Conservation (phyloP, 2,113 vertebrate species). For the Syngnathus scovelli region DNA sequence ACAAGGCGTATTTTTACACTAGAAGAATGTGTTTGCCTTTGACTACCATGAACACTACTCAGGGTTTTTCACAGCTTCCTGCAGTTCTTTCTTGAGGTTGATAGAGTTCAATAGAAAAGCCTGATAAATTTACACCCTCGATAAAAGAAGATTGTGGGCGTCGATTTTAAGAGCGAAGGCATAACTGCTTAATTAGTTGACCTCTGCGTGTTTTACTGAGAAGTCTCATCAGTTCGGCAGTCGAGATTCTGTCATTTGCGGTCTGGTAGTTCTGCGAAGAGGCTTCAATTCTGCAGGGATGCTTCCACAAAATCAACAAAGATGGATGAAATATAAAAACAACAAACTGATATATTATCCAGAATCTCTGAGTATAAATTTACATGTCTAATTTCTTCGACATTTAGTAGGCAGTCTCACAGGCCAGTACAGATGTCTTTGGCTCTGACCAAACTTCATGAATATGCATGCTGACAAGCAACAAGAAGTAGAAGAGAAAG, state of each 20-base stretch:
- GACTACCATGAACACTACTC: not conserved
- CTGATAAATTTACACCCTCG: not conserved
- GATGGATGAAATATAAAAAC: conserved; percentile 32
- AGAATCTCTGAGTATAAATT: conserved; percentile 68
- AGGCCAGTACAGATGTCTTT: conserved; percentile 68
- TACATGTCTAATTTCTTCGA: conserved; percentile 68
- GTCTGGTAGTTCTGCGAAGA: conserved; percentile 65
- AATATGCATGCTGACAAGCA: conserved; percentile 71
- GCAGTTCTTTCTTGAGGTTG: not conserved
- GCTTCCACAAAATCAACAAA: conserved; percentile 26
- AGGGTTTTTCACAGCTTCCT: not conserved
- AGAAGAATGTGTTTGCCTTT: not conserved
- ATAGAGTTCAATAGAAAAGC: not conserved
- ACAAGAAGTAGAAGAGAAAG: conserved; percentile 26
- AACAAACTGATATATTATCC: conserved; percentile 43
- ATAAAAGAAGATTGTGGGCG: not conserved
- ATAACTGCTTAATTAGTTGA: conserved; percentile 51
- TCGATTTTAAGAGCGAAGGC: conserved; percentile 19
- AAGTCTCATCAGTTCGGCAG: conserved; percentile 48
- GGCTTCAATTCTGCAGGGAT: conserved; percentile 58
- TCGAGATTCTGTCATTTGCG: conserved; percentile 58
- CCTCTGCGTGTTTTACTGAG: conserved; percentile 51
- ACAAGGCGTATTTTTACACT: not conserved
- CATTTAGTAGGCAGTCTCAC: conserved; percentile 54
- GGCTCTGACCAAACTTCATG: conserved; percentile 70